A percentile compares a stretch with the other conserved stretches of the same genome.
Conservation (phyloP, 1,140 invertebrate genomes). For the Sycobia sp. region DNA sequence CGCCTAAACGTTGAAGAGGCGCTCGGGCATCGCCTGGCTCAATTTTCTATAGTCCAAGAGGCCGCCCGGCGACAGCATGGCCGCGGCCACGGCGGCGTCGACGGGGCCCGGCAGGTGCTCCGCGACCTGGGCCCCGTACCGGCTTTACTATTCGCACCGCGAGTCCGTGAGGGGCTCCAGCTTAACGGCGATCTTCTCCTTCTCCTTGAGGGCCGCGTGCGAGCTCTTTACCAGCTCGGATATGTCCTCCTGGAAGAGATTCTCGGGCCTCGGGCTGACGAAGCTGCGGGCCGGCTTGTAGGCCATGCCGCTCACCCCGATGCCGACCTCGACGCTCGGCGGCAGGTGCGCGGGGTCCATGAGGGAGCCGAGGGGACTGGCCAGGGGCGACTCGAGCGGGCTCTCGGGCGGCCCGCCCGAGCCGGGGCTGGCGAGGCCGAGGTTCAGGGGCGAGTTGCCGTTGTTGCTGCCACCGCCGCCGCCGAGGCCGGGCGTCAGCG, state of each 20-base stretch:
- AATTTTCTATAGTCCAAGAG: constrained; percentile 27
- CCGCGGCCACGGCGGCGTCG: background rate
- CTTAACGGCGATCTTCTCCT: constrained; percentile 61
- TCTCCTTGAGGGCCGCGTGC: constrained; percentile 57
- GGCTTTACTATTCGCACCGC: constrained; percentile 55
- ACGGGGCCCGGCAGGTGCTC: constrained; percentile 20
- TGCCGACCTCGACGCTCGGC: constrained; percentile 64
- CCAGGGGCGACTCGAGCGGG: constrained; percentile 62
- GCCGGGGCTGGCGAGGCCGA: constrained; percentile 62
- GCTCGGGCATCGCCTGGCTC: constrained; percentile 31
- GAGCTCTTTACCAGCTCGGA: constrained; percentile 66
- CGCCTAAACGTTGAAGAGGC: constrained; percentile 21
- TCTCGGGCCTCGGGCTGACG: constrained; percentile 67
- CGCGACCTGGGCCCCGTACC: constrained; percentile 28
- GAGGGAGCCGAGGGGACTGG: constrained; percentile 59
- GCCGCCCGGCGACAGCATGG: constrained; percentile 13
- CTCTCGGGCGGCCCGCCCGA: constrained; percentile 58
- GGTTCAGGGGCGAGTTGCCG: constrained; percentile 62
- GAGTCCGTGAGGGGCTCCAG: constrained; percentile 59
- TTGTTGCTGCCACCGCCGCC: constrained; percentile 53
- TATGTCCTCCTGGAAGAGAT: constrained; percentile 69
- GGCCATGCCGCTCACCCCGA: constrained; percentile 70
- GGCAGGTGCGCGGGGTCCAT: constrained; percentile 58
- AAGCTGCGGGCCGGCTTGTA: constrained; percentile 67
- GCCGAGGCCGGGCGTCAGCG: constrained; percentile 16